Percentiles rank a stretch among this genome's conserved stretches.
phyloP scores from a whole-genome alignment of 2,797 vertebrate species.

The Channa striata region DNA sequence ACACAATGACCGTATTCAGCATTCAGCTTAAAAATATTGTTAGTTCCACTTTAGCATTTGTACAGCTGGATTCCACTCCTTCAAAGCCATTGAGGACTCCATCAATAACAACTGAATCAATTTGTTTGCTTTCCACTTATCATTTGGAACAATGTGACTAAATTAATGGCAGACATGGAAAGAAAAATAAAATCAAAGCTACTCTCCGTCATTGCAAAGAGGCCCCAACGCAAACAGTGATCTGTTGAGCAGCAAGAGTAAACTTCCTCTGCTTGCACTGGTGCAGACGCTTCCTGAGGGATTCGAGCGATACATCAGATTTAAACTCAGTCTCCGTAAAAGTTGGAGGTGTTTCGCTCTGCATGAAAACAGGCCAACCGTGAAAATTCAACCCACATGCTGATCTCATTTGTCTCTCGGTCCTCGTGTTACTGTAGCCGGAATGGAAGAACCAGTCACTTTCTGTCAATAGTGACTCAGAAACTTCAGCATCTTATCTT shows the following conservation, averaged over 20 bases:
- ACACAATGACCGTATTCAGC: background rate
- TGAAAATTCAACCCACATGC: conserved; percentile 69
- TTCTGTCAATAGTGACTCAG: background rate
- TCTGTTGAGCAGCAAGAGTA: conserved; percentile 72
- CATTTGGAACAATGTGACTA: conserved; percentile 73
- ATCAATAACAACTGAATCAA: conserved; percentile 58
- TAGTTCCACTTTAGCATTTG: background rate
- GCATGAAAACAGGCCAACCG: conserved; percentile 21
- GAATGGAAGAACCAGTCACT: background rate
- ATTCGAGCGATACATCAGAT: conserved; percentile 59
- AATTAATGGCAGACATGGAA: conserved; percentile 57
- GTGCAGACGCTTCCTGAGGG: conserved; percentile 79
- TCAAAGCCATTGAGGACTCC: conserved; percentile 28
- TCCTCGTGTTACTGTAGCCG: conserved; percentile 12
- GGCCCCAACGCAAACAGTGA: conserved; percentile 80
- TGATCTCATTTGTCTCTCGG: background rate
- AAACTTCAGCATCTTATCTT: background rate
- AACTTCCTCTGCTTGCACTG: conserved; percentile 78
- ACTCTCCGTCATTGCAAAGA: conserved; percentile 50
- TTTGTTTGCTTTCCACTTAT: conserved; percentile 76
- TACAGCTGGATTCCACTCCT: conserved; percentile 15
- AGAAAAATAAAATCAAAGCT: conserved; percentile 40
- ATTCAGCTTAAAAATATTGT: no score
- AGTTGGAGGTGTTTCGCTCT: conserved; percentile 50
- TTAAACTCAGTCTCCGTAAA: conserved; percentile 45